These are phyloP conservation scores for Parnassius apollo DNA, from an alignment of 2,888 invertebrate genomes.

Conservation along the genomic window DNA sequence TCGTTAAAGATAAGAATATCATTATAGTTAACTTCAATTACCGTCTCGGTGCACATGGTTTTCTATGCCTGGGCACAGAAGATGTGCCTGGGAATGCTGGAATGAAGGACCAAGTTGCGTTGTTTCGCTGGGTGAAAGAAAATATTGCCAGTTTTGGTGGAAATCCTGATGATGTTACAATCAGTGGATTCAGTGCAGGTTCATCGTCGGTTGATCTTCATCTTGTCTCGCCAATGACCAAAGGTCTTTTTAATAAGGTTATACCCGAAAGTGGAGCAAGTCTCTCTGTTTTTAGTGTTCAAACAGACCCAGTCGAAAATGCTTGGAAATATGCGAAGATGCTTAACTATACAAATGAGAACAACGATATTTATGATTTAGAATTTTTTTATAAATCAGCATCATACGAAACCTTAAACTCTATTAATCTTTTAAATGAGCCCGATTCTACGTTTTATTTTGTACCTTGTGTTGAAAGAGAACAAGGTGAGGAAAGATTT, in stretches of 20 bases:
- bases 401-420: conserved; percentile 39
- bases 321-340: conserved; percentile 48
- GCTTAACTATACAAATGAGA: conserved; percentile 41
- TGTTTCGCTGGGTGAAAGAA: conserved; percentile 41
- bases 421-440: conserved; percentile 27
- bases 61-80: conserved; percentile 56
- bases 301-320: conserved; percentile 48
- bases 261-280: conserved; percentile 52
- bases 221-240: conserved; percentile 46
- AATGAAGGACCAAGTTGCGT: conserved; percentile 59
- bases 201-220: conserved; percentile 50
- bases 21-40: conserved; percentile 55
- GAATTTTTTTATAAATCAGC: conserved; percentile 52
- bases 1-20: conserved; percentile 42
- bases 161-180: conserved; percentile 55
- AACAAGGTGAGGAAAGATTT: conserved; percentile 42
- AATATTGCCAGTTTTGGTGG: conserved; percentile 59
- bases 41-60: conserved; percentile 51
- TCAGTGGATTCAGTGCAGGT: conserved; percentile 56
- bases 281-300: conserved; percentile 41
- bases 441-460: conserved; percentile 36
- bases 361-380: conserved; percentile 42
- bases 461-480: conserved; percentile 44
- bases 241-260: conserved; percentile 52
- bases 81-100: conserved; percentile 60